phyloP scores from a whole-genome alignment of 2,888 invertebrate species.

The Cyaniris semiargus region DNA sequence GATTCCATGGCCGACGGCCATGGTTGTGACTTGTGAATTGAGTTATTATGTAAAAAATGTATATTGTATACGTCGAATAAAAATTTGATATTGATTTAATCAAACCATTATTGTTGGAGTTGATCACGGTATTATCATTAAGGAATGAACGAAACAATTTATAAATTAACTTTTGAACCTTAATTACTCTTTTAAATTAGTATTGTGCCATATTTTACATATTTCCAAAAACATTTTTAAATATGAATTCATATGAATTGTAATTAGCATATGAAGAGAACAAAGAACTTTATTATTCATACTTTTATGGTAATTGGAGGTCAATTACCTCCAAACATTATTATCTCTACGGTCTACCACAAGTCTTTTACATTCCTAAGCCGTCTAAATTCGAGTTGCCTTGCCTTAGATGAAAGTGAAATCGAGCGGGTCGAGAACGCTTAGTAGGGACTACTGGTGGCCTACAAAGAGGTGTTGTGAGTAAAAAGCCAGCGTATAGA shows the following conservation, averaged over 20 bases:
- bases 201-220: background rate
- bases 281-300: conserved; percentile 18
- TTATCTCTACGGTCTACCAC: background rate
- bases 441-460: conserved; percentile 28
- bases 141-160: background rate
- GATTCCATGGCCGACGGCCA: background rate
- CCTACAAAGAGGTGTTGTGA: conserved; percentile 30
- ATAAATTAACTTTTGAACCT: background rate
- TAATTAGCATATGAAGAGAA: conserved; percentile 8
- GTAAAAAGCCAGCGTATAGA: conserved; percentile 32
- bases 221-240: background rate
- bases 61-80: no score
- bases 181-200: background rate
- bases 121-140: no score
- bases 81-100: no score
- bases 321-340: background rate
- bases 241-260: background rate
- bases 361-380: background rate
- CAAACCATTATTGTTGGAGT: no score
- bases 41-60: background rate
- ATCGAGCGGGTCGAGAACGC: conserved; percentile 20
- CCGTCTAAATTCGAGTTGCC: background rate
- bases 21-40: background rate
- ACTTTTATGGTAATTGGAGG: conserved; percentile 2
- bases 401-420: background rate